Percentiles rank a stretch among this genome's conserved stretches.
Evolutionary conservation across 1,140 invertebrate species (phyloP).

Genomic region (Chymomyza costata): DNA sequence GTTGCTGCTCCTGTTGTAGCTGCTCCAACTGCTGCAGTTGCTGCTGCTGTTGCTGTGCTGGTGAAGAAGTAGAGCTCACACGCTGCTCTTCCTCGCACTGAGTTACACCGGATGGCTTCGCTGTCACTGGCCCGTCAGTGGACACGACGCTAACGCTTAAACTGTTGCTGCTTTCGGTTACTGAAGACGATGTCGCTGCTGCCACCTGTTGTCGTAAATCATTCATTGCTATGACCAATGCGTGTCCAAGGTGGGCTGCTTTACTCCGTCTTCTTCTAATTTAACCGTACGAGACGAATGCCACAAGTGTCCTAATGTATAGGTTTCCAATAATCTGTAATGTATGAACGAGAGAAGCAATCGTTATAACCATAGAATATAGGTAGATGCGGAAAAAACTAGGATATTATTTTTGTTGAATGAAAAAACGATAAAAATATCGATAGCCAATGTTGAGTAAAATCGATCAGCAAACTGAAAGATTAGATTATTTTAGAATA

Average conservation of each 20-base stretch:
- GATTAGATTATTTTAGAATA: too few relatives aligned
- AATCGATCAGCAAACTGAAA: too few relatives aligned
- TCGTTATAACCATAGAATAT: too few relatives aligned
- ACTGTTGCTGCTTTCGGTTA: constrained; percentile 19
- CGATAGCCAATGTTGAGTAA: too few relatives aligned
- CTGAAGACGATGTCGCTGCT: constrained; percentile 62
- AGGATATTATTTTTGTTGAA: too few relatives aligned
- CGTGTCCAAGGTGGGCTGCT: constrained; percentile 26
- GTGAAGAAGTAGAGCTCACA: constrained; percentile 60
- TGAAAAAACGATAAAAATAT: too few relatives aligned
- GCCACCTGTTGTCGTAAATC: constrained; percentile 70
- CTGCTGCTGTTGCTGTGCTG: constrained; percentile 40
- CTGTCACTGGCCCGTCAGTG: constrained; percentile 13
- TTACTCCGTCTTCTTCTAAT: background rate
- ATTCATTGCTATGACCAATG: constrained; percentile 64
- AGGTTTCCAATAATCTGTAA: too few relatives aligned
- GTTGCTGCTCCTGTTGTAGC: constrained; percentile 16
- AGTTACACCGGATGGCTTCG: constrained; percentile 4
- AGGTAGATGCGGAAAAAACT: too few relatives aligned
- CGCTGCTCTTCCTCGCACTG: constrained; percentile 33
- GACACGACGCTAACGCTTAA: constrained; percentile 9
- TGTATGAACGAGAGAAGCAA: too few relatives aligned
- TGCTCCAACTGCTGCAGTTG: constrained; percentile 26
- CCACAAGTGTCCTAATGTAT: too few relatives aligned
- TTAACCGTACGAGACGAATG: too few relatives aligned